Conservation (phyloP, 2,888 invertebrate species). For the Piscicola geometra region DNA sequence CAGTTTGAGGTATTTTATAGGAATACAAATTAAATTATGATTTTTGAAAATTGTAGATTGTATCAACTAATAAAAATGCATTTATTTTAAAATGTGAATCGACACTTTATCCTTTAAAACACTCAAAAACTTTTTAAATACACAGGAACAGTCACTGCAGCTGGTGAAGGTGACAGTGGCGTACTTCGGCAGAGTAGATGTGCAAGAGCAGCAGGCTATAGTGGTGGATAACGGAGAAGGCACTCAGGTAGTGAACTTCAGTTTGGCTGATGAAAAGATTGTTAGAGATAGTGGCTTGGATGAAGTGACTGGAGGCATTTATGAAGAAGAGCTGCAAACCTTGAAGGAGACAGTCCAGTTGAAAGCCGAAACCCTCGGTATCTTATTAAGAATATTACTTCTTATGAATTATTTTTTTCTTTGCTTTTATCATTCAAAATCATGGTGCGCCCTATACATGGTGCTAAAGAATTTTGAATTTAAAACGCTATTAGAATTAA, state of each 20-base stretch:
- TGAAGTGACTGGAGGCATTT: not conserved
- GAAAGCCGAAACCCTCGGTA: not conserved
- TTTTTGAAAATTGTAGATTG: not conserved
- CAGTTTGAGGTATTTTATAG: not conserved
- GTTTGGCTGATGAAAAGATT: not conserved
- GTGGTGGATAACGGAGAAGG: not conserved
- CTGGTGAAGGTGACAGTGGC: not conserved
- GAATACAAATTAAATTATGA: not conserved
- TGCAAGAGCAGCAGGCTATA: not conserved
- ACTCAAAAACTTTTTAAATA: no score
- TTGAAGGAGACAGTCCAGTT: not conserved
- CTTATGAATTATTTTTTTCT: no score
- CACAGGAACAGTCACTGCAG: not conserved
- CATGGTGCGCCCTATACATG: no score
- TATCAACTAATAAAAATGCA: no score
- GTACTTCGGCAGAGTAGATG: not conserved
- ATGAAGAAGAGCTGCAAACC: not conserved
- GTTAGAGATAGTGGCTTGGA: not conserved
- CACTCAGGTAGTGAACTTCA: not conserved
- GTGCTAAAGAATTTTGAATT: no score
- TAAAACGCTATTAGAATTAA: no score
- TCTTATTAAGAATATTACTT: no score
- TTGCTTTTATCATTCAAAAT: no score
- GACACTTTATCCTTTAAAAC: no score
- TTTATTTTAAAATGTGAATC: no score